Evolutionary conservation across 2,797 vertebrate genomes (phyloP).

Genomic region (Bryconaethiops microstoma): DNA sequence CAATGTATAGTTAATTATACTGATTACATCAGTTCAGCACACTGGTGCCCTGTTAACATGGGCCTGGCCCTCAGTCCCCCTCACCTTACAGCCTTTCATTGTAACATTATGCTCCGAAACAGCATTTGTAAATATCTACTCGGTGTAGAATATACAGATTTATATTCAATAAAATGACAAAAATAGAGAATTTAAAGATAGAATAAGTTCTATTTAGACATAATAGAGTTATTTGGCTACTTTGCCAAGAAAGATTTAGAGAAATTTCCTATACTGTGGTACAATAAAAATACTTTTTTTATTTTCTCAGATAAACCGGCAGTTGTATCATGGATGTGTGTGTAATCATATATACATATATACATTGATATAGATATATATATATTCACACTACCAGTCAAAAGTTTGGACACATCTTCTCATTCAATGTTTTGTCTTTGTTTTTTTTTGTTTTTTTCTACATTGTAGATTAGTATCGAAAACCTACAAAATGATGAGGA

Average conservation of each 20-base stretch:
- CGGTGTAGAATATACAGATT: slow-evolving; percentile 41
- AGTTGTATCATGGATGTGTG: slow-evolving; percentile 58
- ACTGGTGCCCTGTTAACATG: slow-evolving; percentile 13
- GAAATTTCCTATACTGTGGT: slow-evolving; percentile 40
- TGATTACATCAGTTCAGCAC: slow-evolving; percentile 18
- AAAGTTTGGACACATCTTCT: no score
- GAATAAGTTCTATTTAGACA: slow-evolving; percentile 36
- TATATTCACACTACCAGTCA: slow-evolving; percentile 38
- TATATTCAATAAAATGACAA: slow-evolving; percentile 37
- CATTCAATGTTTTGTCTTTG: no score
- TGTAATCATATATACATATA: slow-evolving; percentile 37
- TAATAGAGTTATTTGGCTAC: slow-evolving; percentile 19
- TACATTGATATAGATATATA: slow-evolving; percentile 50
- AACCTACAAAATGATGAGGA: no score
- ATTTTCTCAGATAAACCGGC: slow-evolving; percentile 19
- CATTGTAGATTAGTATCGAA: no score
- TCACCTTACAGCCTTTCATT: slow-evolving; percentile 25
- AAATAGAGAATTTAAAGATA: slow-evolving; percentile 25
- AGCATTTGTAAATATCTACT: slow-evolving; percentile 52
- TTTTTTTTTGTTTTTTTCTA: no score
- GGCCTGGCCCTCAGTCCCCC: not conserved
- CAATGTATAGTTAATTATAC: not conserved
- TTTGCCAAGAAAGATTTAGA: slow-evolving; percentile 39
- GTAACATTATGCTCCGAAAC: not conserved
- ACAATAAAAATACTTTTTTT: slow-evolving; percentile 23